A percentile compares a stretch with the other conserved stretches of the same genome.
Evolutionary conservation across 2,797 vertebrate species (phyloP).

Genomic region (Rallus crepitans): DNA sequence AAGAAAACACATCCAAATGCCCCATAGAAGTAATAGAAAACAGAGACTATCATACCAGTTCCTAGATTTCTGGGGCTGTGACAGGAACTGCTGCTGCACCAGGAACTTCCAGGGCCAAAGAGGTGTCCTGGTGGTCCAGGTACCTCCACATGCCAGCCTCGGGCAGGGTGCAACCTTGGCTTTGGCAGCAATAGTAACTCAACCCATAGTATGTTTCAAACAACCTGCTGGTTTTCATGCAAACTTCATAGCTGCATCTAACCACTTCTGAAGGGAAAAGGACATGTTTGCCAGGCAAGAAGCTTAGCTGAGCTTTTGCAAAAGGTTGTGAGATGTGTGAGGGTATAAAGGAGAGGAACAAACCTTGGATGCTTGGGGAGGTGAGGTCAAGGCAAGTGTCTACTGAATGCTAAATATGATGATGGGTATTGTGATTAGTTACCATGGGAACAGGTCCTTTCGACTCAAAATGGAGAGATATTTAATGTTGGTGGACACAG

Average conservation of each 20-base stretch:
- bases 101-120: not conserved
- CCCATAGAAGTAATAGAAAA: not conserved
- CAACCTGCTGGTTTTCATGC: not conserved
- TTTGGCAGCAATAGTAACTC: not conserved
- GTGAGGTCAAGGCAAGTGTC: not conserved
- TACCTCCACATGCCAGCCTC: fast-evolving
- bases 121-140: too few species aligned
- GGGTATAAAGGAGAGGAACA: not conserved
- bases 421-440: not conserved
- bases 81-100: not conserved
- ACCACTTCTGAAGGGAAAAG: not conserved
- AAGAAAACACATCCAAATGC: not conserved
- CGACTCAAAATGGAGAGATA: not conserved
- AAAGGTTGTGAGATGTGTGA: not conserved
- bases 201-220: not conserved
- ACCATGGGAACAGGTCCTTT: not conserved
- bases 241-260: not conserved
- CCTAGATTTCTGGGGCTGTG: not conserved
- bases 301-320: not conserved
- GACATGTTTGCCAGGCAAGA: not conserved
- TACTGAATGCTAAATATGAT: not conserved
- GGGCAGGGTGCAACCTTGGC: not conserved
- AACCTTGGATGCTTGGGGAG: not conserved
- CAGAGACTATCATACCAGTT: not conserved
- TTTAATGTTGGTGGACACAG: not conserved